Evolutionary conservation across 1,140 invertebrate genomes (phyloP), one percentile per base, ranked within the genome.

Genomic region (Bilobella aurantiaca): DNA sequence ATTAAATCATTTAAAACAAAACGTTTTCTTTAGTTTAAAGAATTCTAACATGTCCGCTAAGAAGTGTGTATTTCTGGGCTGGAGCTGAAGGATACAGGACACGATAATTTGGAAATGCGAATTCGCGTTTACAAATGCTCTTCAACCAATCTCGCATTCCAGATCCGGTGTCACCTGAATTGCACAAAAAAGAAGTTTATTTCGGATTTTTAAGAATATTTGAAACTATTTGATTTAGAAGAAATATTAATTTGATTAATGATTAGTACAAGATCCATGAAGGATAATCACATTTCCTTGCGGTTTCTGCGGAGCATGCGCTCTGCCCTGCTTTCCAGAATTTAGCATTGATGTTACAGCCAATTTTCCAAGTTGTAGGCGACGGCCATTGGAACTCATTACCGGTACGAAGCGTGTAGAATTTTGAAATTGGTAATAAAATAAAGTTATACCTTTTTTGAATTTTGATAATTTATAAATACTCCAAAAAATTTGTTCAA

Each of bases 71-170:
- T 1, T 83, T 81, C 70, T 84, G 82, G 25, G 80, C 68, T 1
- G 87, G 86, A 14, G 87, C 87, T 27, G 84, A 86, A 8, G 86
- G 87, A 75, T 84, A 89, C 37, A 87, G 68, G 34, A 88, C 77
- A 75, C 84, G 86, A 49, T 87, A 82, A 69, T 88, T 85, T 1
- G 83, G 81, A 76, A 86, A 86, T 25, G 77, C 76, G 67, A 87
- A 79, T 68, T 84, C 81, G 61, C 78, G 76, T 18, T 80, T 78
- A 47, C 85, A 76, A 14, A 85, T 64, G 64, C 84, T 79, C 67
- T 82, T 77, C 8, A 88, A 74, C 85, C 85, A 88, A 68, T 84
- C 78, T 67, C 82, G 77, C 56, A 87, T 74, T 66, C 84, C 82
- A 27, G 76, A 73, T 2, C 84, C 87, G 62, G 79, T 81, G 64